These are phyloP conservation scores for Tenualosa ilisha DNA, from an alignment of 2,797 vertebrate genomes.

Conservation along the genomic window DNA sequence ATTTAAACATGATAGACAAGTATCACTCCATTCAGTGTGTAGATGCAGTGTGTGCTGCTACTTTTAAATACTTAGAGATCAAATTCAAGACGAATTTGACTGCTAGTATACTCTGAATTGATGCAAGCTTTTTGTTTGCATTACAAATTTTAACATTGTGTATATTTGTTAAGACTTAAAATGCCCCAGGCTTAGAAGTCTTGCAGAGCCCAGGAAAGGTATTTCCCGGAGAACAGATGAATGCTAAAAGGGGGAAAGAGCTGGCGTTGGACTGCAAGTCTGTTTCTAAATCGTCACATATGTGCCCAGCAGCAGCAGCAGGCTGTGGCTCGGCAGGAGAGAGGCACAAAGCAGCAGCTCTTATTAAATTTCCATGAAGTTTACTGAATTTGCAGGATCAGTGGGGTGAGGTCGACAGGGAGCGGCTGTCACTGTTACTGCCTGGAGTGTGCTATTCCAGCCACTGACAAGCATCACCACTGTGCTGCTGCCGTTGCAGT, in stretches of 20 bases:
- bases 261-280: constrained; percentile 38
- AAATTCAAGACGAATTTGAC: no score
- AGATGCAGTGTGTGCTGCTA: no score
- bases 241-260: constrained; percentile 42
- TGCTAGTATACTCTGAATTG: no score
- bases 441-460: constrained; percentile 61
- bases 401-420: constrained; percentile 65
- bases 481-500: constrained; percentile 61
- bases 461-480: constrained; percentile 63
- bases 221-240: constrained; percentile 47
- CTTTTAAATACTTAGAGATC: no score
- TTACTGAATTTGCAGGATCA: constrained; percentile 71
- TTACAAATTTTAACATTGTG: no score
- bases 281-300: constrained; percentile 61
- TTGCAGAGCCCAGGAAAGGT: constrained; percentile 49
- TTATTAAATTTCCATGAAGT: constrained; percentile 69
- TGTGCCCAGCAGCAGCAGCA: constrained; percentile 62
- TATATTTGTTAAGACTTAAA: constrained; percentile 36
- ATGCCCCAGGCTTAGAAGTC: constrained; percentile 56
- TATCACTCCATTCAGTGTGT: no score
- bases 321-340: constrained; percentile 62
- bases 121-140: no score
- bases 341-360: constrained; percentile 58
- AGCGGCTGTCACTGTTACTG: constrained; percentile 51
- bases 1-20: no score